Percentiles rank a stretch among this genome's conserved stretches.
These are phyloP conservation scores for Gymnarchus niloticus DNA, from an alignment of 2,113 vertebrate species.

Conservation along the genomic window DNA sequence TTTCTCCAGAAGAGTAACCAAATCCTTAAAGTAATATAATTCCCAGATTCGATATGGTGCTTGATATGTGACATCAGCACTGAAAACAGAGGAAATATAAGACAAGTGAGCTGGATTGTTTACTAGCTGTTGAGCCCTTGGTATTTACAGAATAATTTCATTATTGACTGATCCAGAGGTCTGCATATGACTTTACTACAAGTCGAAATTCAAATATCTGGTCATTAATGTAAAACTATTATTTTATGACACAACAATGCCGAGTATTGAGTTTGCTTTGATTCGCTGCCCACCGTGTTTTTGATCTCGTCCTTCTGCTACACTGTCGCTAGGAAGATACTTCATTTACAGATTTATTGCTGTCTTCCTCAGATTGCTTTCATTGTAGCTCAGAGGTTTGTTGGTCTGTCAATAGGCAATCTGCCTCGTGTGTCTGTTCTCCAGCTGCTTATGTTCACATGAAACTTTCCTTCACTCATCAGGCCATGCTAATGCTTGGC, in stretches of 20 bases:
- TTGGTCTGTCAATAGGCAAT: not conserved
- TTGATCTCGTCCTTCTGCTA: not conserved
- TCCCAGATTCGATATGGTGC: not conserved
- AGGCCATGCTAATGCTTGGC: not conserved
- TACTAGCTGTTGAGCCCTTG: not conserved
- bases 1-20: constrained; percentile 50
- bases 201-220: not conserved
- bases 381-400: not conserved
- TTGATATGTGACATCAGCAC: not conserved
- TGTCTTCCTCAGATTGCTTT: not conserved
- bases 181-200: not conserved
- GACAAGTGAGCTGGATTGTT: not conserved
- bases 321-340: not conserved
- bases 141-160: not conserved
- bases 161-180: not conserved
- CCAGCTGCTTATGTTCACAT: not conserved
- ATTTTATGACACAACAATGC: not conserved
- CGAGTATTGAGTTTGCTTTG: not conserved
- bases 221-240: not conserved
- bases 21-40: constrained; percentile 40
- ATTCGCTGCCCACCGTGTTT: not conserved
- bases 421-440: not conserved
- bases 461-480: not conserved
- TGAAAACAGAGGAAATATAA: not conserved
- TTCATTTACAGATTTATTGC: not conserved